Evolutionary conservation across 1,140 invertebrate species (phyloP).

Genomic region (Orussus abietinus): DNA sequence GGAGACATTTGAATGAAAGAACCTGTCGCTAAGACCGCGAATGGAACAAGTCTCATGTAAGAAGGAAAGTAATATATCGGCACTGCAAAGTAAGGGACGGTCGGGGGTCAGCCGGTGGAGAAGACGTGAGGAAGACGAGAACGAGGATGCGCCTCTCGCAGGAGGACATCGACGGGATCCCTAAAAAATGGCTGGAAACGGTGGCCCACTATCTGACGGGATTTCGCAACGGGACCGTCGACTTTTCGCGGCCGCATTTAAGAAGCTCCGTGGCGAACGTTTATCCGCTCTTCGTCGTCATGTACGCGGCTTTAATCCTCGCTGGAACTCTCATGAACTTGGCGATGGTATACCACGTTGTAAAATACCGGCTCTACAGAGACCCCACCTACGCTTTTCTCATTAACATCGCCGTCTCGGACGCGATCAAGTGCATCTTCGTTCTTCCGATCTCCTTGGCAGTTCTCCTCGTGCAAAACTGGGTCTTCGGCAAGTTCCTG

Average conservation of each 20-base stretch:
- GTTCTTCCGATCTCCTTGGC: slow-evolving; percentile 66
- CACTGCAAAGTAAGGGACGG: no score
- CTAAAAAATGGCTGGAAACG: slow-evolving; percentile 30
- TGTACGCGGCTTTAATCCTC: slow-evolving; percentile 60
- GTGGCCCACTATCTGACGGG: slow-evolving; percentile 31
- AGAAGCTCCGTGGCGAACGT: slow-evolving; percentile 51
- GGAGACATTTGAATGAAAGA: no score
- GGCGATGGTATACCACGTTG: slow-evolving; percentile 59
- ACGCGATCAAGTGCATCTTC: slow-evolving; percentile 64
- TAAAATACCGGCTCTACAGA: slow-evolving; percentile 57
- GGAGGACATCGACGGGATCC: slow-evolving; percentile 18
- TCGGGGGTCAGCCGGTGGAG: no score
- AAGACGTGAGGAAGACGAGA: no score
- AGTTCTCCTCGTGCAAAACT: slow-evolving; percentile 68
- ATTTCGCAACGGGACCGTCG: slow-evolving; percentile 39
- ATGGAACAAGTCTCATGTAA: no score
- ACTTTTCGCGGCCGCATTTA: slow-evolving; percentile 47
- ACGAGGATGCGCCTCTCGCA: slow-evolving; percentile 8
- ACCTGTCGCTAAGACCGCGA: no score
- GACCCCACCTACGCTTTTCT: slow-evolving; percentile 66
- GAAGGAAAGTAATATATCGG: no score
- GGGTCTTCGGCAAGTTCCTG: slow-evolving; percentile 71
- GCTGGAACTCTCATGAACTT: slow-evolving; percentile 60
- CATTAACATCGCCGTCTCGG: slow-evolving; percentile 64
- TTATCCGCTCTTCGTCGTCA: slow-evolving; percentile 63